Evolutionary conservation across 1,140 invertebrate species (phyloP), one percentile per base, ranked within the genome.

Genomic region (Aphelenchoides besseyi): DNA sequence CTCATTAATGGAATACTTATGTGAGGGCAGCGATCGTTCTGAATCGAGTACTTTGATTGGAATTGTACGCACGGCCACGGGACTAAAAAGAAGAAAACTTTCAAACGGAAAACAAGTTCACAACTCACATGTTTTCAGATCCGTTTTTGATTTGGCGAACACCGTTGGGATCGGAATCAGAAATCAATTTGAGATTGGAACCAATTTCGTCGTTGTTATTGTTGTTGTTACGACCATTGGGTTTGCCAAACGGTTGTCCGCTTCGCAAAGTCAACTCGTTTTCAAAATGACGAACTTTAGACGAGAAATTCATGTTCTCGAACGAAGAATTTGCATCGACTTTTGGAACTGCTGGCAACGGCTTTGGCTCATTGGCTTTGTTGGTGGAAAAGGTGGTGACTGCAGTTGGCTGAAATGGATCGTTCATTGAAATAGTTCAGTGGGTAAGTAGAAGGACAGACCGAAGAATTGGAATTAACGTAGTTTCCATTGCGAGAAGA

Each of bases 201-300:
- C 37, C 37, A 41, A 33, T 18, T 5, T 59, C 5, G 5, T 33
- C 18, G 55, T 59, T 18, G 26, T 8, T 23, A 12, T 59, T 33
- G 55, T 59, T 18, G 5, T 59, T 59, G 55, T 59, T 59, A 12
- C 5, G 23, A 23, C 5, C 26, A 28, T 59, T 8, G 5, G 55
- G 55, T 8, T 5, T 8, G 55, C 55, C 55, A 33, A 59, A 23
- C 23, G 5, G 55, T 8, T 59, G 5, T 5, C 30, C 30, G 0
- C 16, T 36, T 23, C 36, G 63, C 63, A 66, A 53, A 23, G n/a
- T 66, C 28, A 37, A 30, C 16, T 33, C 63, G 36, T 64, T 66
- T 52, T 70, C 69, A 35, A 70, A 67, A 2, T 48, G 69, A n/a
- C 48, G 57, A n/a, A 70, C 9, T 35, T 70, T 70, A 3, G 54